Percentiles rank a stretch among this genome's conserved stretches.
Conservation (phyloP, 2,797 vertebrate genomes). For the Cossypha polioptera region DNA sequence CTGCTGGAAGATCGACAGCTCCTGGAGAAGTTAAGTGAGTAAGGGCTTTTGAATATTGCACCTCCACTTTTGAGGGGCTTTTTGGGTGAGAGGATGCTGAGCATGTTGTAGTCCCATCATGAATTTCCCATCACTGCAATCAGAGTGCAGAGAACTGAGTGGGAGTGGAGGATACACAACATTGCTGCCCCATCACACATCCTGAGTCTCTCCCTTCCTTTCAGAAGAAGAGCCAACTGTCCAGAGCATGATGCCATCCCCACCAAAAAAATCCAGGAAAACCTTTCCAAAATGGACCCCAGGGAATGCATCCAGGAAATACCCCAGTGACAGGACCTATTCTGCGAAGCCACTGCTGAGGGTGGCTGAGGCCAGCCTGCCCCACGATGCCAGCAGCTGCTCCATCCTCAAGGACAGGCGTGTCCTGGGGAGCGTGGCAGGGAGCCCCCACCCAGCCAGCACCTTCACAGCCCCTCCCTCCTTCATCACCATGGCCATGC, state of each 20-base stretch:
- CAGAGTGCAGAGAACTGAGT: neutral
- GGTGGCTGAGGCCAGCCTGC: neutral
- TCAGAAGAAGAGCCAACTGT: neutral
- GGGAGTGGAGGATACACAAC: neutral
- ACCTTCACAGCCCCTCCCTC: neutral
- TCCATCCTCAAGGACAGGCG: neutral
- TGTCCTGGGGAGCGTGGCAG: neutral
- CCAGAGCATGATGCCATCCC: neutral
- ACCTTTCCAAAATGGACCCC: constrained; percentile 58
- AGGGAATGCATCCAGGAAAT: neutral
- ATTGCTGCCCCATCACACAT: accelerated
- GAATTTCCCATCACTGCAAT: neutral
- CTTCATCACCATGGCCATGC: neutral
- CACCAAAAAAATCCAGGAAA: constrained; percentile 64
- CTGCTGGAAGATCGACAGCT: constrained; percentile 53
- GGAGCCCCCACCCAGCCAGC: neutral
- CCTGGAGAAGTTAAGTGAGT: constrained; percentile 58
- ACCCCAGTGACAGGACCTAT: neutral
- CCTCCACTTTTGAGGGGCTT: neutral
- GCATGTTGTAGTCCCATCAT: accelerated
- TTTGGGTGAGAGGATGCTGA: neutral
- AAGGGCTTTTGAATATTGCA: neutral
- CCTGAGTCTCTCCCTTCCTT: neutral
- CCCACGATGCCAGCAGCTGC: neutral
- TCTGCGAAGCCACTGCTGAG: neutral